Conservation (phyloP, 1,140 invertebrate species). For the Drosophila rhopaloa region DNA sequence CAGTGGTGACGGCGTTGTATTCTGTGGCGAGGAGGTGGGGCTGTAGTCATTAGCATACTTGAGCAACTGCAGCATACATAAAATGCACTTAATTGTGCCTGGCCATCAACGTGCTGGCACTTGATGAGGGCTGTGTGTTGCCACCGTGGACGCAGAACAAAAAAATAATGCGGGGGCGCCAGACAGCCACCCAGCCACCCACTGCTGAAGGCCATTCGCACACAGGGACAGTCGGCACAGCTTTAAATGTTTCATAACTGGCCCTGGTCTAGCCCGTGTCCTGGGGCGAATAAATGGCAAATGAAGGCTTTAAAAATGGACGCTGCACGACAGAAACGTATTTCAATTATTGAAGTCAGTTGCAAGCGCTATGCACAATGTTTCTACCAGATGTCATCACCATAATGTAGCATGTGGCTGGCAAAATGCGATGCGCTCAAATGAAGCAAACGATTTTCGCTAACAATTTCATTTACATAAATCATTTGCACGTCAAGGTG, state of each 20-base stretch:
- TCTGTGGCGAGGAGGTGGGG: constrained; percentile 5
- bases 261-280: constrained; percentile 19
- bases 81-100: constrained; percentile 77
- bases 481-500: constrained; percentile 69
- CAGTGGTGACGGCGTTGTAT: neutral
- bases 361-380: constrained; percentile 20
- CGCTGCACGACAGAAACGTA: constrained; percentile 16
- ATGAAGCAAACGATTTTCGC: constrained; percentile 45
- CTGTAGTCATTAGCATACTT: constrained; percentile 71
- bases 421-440: constrained; percentile 35
- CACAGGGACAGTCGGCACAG: constrained; percentile 22
- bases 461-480: constrained; percentile 73
- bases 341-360: constrained; percentile 61
- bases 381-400: constrained; percentile 9
- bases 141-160: constrained; percentile 4
- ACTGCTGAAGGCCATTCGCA: constrained; percentile 37
- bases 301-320: constrained; percentile 66
- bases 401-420: constrained; percentile 33
- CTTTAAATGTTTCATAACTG: constrained; percentile 60
- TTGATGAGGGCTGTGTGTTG: constrained; percentile 52
- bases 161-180: neutral
- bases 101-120: constrained; percentile 70
- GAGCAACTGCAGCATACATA: constrained; percentile 76
- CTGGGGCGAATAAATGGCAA: constrained; percentile 46
- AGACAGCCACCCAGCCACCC: constrained; percentile 3